phyloP scores from a whole-genome alignment of 2,888 invertebrate species.

The Caenorhabditis sp. region DNA sequence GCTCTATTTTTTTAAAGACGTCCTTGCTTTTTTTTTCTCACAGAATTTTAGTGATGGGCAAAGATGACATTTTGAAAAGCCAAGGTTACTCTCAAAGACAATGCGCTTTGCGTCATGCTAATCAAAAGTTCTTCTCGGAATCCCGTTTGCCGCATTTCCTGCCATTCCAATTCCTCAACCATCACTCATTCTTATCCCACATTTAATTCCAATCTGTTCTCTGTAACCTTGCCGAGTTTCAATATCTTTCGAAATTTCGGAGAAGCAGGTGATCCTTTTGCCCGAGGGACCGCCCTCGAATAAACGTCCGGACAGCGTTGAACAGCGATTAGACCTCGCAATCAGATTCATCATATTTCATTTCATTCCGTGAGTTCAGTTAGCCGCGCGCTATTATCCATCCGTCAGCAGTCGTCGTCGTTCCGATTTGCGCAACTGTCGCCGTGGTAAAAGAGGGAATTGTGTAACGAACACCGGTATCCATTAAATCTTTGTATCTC shows the following conservation, averaged over 20 bases:
- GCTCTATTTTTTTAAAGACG: not conserved
- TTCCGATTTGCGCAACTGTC: constrained; percentile 55
- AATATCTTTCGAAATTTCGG: not conserved
- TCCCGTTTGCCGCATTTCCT: constrained; percentile 18
- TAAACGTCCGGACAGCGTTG: not conserved
- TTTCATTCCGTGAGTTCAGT: constrained; percentile 43
- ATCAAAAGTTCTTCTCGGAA: constrained; percentile 18
- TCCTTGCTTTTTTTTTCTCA: no score
- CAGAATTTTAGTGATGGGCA: not conserved
- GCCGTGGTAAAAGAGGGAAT: constrained; percentile 20
- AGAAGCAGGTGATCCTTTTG: constrained; percentile 40
- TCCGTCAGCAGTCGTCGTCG: constrained; percentile 51
- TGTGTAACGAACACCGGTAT: constrained; percentile 64
- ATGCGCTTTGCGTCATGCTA: no score
- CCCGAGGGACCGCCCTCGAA: not conserved
- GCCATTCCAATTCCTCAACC: constrained; percentile 19
- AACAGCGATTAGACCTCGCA: constrained; percentile 4
- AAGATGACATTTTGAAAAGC: not conserved
- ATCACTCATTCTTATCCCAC: constrained; percentile 43
- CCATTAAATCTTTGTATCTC: constrained; percentile 54
- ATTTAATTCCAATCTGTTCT: constrained; percentile 37
- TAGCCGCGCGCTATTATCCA: constrained; percentile 45
- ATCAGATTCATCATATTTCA: constrained; percentile 64
- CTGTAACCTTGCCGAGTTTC: constrained; percentile 53
- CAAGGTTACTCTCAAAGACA: constrained; percentile 24